phyloP scores from a whole-genome alignment of 2,888 invertebrate species.

The Lithophane semibrunnea region DNA sequence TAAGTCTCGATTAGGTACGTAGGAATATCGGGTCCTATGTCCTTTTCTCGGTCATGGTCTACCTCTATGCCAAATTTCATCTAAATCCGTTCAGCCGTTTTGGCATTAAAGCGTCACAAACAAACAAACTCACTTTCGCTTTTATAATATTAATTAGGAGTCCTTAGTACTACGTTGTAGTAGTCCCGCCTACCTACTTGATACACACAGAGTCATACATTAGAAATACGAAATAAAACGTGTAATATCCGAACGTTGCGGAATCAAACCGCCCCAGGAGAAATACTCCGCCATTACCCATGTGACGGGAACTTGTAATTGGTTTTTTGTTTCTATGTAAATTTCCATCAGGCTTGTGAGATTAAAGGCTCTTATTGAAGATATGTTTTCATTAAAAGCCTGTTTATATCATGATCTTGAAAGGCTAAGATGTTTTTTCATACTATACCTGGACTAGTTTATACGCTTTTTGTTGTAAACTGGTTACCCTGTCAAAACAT shows the following conservation, averaged over 20 bases:
- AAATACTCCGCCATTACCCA: conserved; percentile 72
- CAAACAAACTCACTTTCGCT: too few species aligned
- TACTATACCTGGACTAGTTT: background rate
- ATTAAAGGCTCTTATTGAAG: conserved; percentile 65
- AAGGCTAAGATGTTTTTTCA: background rate
- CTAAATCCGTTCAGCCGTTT: too few species aligned
- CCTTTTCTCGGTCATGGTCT: too few species aligned
- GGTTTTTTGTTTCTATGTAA: conserved; percentile 75
- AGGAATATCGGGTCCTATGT: too few species aligned
- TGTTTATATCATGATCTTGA: conserved; percentile 9
- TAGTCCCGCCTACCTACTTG: conserved; percentile 26
- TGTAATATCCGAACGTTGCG: conserved; percentile 67
- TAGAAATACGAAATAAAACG: conserved; percentile 63
- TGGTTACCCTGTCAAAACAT: background rate
- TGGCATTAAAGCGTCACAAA: too few species aligned
- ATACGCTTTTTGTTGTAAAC: background rate
- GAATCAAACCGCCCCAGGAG: conserved; percentile 71
- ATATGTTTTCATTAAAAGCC: conserved; percentile 41
- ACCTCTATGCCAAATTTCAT: too few species aligned
- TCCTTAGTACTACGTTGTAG: too few species aligned
- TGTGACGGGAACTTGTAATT: conserved; percentile 75
- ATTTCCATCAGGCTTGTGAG: conserved; percentile 64
- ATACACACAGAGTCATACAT: conserved; percentile 50
- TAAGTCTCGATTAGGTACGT: too few species aligned
- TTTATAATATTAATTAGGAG: too few species aligned